Base-by-base conservation (phyloP, 2,888 invertebrate genomes). In the Monochamus alternatus region DNA sequence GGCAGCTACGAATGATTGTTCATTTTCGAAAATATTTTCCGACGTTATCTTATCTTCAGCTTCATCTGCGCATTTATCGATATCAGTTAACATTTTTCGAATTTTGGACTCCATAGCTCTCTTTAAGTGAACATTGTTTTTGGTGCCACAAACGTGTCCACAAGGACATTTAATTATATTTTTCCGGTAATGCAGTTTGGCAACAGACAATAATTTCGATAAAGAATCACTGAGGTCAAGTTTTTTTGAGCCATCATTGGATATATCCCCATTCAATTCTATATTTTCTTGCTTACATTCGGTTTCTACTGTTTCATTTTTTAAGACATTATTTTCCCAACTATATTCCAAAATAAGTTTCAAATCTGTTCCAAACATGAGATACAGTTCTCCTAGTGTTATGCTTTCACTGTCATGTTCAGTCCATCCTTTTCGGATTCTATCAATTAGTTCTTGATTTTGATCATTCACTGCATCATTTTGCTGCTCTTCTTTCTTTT, bases 351-450 rank as follows among this genome's bases (percentile, higher is more conserved):
- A 87, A 74, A 93, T 91, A 44, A 96, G 88, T 87, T 93, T 94
- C 0, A 95, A 94, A 76, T 96, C 93, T 74, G 91, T 90, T 14
- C 95, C 95, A 87, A 94, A 94, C 93, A 97, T 96, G 66, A 98
- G 91, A 89, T 97, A 97, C 73, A 98, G 89, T 89, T 98, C 97
- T 0, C 97, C 97, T 44, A 98, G 91, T 4, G 96, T 96, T 59
- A 97, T 91, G 47, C 95, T 94, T 7, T 94, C 95, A 0, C 94
- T 93, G 85, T 94, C 94, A 14, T 92, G 89, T 8, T 92, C 86
- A 70, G 95, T 96, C 97, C 97, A 98, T 0, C 97, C 97, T 75
- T 90, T 89, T 77, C 90, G 87, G 14, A 93, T 90, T 86, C 91
- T 91, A 32, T 81, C 81, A 59, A 89, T 87, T 79, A 86, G 83